Evolutionary conservation across 2,113 vertebrate species (phyloP).

Genomic region (Catharus minimus): DNA sequence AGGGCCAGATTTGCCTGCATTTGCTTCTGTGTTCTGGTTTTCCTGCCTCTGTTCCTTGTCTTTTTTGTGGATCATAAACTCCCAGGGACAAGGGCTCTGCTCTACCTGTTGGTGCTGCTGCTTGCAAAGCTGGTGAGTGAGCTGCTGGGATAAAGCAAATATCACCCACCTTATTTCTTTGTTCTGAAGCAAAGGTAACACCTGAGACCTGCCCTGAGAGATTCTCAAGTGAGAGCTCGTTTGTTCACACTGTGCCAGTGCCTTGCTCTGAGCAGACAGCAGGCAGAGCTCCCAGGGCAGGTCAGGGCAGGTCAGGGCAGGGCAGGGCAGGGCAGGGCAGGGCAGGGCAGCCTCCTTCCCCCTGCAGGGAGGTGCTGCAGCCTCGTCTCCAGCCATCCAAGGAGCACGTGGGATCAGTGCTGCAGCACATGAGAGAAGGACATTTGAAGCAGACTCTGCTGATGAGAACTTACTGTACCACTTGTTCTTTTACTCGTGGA

Average conservation of each 20-base stretch:
- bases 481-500: not conserved
- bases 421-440: not conserved
- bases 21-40: not conserved
- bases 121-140: not conserved
- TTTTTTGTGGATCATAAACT: not conserved
- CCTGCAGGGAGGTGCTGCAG: not conserved
- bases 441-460: not conserved
- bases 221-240: accelerated
- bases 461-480: not conserved
- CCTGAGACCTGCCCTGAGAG: not conserved
- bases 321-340: no score
- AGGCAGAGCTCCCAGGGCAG: not conserved
- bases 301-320: no score
- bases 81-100: not conserved
- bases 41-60: not conserved
- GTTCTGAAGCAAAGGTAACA: not conserved
- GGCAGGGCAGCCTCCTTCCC: not conserved
- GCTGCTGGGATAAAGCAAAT: not conserved
- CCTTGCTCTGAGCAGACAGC: not conserved
- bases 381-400: accelerated
- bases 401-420: not conserved
- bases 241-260: not conserved
- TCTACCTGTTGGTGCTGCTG: accelerated
- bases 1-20: accelerated
- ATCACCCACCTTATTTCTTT: not conserved